Evolutionary conservation across 2,888 invertebrate genomes (phyloP), one percentile per base, ranked within the genome.

Genomic region (Nemotelus nigrinus): DNA sequence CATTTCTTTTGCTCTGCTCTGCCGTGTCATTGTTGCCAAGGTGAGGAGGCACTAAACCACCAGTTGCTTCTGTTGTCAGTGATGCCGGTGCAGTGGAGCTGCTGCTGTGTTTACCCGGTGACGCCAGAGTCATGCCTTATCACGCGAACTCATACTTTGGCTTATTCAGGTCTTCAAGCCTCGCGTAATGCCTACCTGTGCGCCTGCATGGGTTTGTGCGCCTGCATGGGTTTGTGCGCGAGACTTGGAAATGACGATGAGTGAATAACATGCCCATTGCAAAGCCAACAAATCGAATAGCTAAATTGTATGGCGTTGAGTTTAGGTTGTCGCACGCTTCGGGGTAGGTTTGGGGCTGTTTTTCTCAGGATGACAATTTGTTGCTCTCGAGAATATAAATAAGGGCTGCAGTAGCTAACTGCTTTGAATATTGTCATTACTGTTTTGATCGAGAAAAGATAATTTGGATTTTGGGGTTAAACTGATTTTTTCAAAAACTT

Each of bases 31-130:
- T 25, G 25, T 25, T 25, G 25, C 25, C 25, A 25, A 25, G 25
- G 25, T 7, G 43, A 70, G n/a, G 50, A 43, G 74, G 44, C 63
- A 47, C 43, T 25, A 47, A 72, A 58, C 58, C 58, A 47, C 72
- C 60, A 50, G 74, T 74, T 74, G 74, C 74, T 74, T 48, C 63
- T 45, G 72, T 44, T 72, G 25, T 25, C 25, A 25, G 5, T 72
- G 57, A 10, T 71, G 71, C 25, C 25, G 41, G n/a, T 71, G 57
- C 58, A 45, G 6, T 58, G 74, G 63, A 41, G 25, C 7, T 60
- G 74, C 74, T 8, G 48, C 68, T 57, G 50, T 50, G 48, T 60
- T 74, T 60, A 74, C 74, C 74, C 63, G 74, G 53, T 48, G 74
- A 74, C 60, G 72, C 58, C 45, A 60, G 6, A 74, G 60, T 41